phyloP scores from a whole-genome alignment of 1,140 invertebrate species.

The Epicauta chinensis region DNA sequence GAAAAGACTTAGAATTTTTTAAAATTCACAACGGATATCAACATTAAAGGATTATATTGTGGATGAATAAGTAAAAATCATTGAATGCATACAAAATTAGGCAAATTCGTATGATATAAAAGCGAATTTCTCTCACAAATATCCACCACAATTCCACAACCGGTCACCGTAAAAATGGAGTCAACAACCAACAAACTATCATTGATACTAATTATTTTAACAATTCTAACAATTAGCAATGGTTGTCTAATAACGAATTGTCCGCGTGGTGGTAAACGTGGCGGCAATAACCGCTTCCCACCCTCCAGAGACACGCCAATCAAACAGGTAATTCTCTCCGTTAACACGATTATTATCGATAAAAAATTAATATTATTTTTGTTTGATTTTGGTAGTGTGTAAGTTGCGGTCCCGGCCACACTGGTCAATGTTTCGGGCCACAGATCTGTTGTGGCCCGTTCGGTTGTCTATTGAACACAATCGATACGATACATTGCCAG shows the following conservation, averaged over 20 bases:
- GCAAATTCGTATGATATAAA: neutral
- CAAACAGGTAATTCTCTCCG: constrained; percentile 39
- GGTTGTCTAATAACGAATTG: constrained; percentile 51
- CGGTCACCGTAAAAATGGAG: no score
- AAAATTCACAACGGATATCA: no score
- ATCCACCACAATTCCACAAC: neutral
- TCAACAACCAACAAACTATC: neutral
- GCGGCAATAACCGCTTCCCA: constrained; percentile 22
- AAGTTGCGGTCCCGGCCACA: constrained; percentile 44
- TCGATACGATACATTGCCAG: constrained; percentile 46
- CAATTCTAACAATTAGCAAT: constrained; percentile 1
- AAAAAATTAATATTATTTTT: neutral
- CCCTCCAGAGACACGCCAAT: constrained; percentile 2
- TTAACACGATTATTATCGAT: no score
- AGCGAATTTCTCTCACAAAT: neutral
- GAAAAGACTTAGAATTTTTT: no score
- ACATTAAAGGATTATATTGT: no score
- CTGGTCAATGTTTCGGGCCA: constrained; percentile 49
- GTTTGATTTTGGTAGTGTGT: constrained; percentile 41
- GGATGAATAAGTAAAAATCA: no score
- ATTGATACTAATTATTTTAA: neutral
- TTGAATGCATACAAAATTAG: neutral
- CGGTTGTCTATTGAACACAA: constrained; percentile 47
- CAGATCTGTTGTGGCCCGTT: constrained; percentile 50
- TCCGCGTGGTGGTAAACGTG: constrained; percentile 48